phyloP scores from a whole-genome alignment of 2,797 vertebrate genomes.

The Sandelia bainsii region DNA sequence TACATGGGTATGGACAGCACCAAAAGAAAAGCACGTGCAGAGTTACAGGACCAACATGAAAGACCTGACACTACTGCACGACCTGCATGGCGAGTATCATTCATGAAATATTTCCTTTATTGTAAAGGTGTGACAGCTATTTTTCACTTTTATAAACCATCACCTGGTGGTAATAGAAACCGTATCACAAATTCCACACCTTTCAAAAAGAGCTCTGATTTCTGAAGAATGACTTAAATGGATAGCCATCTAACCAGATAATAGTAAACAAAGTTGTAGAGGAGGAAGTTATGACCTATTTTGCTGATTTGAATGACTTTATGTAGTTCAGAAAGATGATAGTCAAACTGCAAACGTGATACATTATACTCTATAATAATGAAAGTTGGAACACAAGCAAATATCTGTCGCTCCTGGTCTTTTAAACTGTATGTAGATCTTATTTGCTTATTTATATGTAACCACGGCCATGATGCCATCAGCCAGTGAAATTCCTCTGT shows the following conservation, averaged over 20 bases:
- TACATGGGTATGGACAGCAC: constrained; percentile 19
- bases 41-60: constrained; percentile 11
- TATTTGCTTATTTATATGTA: background rate
- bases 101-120: background rate
- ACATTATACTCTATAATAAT: too few relatives aligned
- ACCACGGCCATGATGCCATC: background rate
- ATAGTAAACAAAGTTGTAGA: background rate
- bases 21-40: background rate
- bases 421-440: background rate
- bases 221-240: background rate
- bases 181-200: constrained; percentile 7
- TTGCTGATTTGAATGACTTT: too few relatives aligned
- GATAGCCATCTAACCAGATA: background rate
- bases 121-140: constrained; percentile 3
- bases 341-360: too few relatives aligned
- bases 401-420: background rate
- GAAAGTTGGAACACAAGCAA: too few relatives aligned
- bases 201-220: background rate
- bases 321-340: too few relatives aligned
- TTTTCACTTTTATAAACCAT: constrained; percentile 1
- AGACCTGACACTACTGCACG: constrained; percentile 26
- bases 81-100: constrained; percentile 4
- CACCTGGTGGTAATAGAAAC: constrained; percentile 19
- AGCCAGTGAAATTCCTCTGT: constrained; percentile 17
- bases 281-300: too few relatives aligned